Conservation (phyloP, 2,113 vertebrate genomes). For the Petaurus breviceps region DNA sequence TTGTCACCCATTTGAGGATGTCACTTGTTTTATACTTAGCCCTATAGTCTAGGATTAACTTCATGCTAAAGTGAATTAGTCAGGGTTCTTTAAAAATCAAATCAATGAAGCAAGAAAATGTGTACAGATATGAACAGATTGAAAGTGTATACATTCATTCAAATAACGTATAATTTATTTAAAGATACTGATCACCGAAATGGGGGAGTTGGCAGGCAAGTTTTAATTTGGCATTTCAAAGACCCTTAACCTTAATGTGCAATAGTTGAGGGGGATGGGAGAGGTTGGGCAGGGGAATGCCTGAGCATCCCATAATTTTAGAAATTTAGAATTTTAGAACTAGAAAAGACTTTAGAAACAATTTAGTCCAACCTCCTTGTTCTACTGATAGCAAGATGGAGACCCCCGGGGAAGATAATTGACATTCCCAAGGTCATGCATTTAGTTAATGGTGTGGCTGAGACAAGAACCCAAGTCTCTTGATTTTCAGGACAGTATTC, state of each 20-base stretch:
- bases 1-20: conserved; percentile 61
- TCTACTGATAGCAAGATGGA: background rate
- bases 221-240: background rate
- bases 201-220: background rate
- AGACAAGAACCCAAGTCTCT: background rate
- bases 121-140: conserved; percentile 21
- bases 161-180: conserved; percentile 14
- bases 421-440: background rate
- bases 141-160: background rate
- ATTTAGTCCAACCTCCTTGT: background rate
- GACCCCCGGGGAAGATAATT: background rate
- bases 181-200: background rate
- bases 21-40: conserved; percentile 60
- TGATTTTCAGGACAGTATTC: background rate
- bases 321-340: background rate
- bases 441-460: background rate
- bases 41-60: conserved; percentile 47
- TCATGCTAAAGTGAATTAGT: conserved; percentile 65
- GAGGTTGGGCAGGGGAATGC: background rate
- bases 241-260: background rate
- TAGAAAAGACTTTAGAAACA: background rate
- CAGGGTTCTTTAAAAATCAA: conserved; percentile 56
- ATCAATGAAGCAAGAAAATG: conserved; percentile 47
- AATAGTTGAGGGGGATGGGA: background rate
- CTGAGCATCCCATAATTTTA: background rate